phyloP scores from a whole-genome alignment of 2,113 vertebrate species.

The Glaucomys volans region DNA sequence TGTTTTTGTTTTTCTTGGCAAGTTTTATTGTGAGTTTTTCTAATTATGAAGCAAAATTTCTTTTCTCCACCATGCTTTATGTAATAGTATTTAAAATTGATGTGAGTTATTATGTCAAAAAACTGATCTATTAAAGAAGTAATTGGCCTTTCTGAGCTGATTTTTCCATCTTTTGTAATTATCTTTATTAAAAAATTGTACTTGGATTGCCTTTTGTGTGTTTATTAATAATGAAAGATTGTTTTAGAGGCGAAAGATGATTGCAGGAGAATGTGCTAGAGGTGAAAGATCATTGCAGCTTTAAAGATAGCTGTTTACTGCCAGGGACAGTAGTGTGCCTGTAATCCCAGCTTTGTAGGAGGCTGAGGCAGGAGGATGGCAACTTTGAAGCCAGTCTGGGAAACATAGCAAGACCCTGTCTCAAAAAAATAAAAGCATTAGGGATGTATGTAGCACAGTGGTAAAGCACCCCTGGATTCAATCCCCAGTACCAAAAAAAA shows the following conservation, averaged over 20 bases:
- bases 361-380: too few relatives aligned
- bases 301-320: not conserved
- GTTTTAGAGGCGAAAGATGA: not conserved
- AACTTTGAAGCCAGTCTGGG: too few relatives aligned
- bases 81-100: constrained; percentile 93
- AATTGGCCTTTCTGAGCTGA: constrained; percentile 91
- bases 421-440: too few relatives aligned
- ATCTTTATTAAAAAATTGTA: constrained; percentile 92
- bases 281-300: not conserved
- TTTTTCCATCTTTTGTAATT: constrained; percentile 92
- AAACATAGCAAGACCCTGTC: too few relatives aligned
- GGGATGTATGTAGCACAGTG: too few relatives aligned
- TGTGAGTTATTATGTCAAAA: constrained; percentile 92
- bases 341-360: too few relatives aligned
- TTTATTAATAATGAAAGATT: constrained; percentile 76
- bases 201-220: constrained; percentile 82
- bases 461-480: too few relatives aligned
- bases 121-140: constrained; percentile 90
- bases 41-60: constrained; percentile 91
- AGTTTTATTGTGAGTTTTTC: constrained; percentile 91
- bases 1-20: constrained; percentile 87
- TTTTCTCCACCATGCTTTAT: constrained; percentile 91
- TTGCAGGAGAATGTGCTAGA: not conserved
- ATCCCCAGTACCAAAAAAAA: too few relatives aligned
- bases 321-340: too few relatives aligned